Evolutionary conservation across 1,140 invertebrate species (phyloP).

Genomic region (Oryzaephilus surinamensis): DNA sequence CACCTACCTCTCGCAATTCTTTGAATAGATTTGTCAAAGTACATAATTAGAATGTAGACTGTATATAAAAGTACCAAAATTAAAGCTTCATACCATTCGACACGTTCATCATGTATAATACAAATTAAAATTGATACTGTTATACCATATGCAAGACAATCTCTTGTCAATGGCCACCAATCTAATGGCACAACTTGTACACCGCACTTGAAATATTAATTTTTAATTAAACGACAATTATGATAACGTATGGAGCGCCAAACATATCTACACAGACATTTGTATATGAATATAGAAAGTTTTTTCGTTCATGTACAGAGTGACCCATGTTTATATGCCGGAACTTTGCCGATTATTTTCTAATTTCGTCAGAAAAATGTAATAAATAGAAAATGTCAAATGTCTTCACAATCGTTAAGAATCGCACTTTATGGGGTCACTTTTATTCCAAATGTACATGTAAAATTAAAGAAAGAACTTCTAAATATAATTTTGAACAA

Average conservation of each 20-base stretch:
- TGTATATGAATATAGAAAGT: no score
- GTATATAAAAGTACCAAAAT: conserved; percentile 69
- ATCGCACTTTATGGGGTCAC: no score
- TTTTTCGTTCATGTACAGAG: no score
- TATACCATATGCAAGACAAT: conserved; percentile 81
- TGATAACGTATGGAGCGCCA: neutral
- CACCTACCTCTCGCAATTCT: conserved; percentile 56
- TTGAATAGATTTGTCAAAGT: conserved; percentile 75
- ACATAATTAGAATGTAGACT: conserved; percentile 76
- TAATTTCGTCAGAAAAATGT: no score
- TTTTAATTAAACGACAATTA: neutral
- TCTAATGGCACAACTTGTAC: conserved; percentile 73
- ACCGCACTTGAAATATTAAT: conserved; percentile 25
- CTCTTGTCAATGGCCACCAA: conserved; percentile 88
- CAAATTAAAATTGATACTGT: conserved; percentile 83
- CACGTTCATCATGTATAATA: conserved; percentile 79
- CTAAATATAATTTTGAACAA: no score
- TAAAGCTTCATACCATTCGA: conserved; percentile 84
- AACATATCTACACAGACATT: no score
- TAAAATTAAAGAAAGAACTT: no score
- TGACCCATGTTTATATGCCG: no score
- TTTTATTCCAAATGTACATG: no score
- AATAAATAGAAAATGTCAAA: no score
- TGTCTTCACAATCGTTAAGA: no score
- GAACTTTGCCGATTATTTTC: no score